Percentiles rank a stretch among this genome's conserved stretches.
phyloP scores from a whole-genome alignment of 2,888 invertebrate genomes.

The Ochropleura leucogaster region DNA sequence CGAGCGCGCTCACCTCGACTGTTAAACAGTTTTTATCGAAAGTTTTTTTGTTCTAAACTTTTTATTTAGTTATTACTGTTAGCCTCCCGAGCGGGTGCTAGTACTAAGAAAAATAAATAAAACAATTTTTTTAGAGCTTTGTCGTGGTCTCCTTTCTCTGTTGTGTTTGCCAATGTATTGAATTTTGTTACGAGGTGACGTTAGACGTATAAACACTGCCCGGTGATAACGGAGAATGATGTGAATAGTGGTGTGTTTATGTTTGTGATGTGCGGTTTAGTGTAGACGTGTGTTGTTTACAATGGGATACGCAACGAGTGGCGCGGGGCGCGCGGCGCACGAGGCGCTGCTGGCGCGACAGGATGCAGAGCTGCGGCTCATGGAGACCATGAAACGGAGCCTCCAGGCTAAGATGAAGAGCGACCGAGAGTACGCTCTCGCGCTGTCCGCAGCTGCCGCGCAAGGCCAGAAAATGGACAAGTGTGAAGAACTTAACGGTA shows the following conservation, averaged over 20 bases:
- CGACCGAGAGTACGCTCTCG: slow-evolving; percentile 97
- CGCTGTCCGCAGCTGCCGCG: slow-evolving; percentile 94
- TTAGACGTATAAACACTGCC: slow-evolving; percentile 74
- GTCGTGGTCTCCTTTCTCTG: slow-evolving; percentile 64
- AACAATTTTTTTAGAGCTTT: slow-evolving; percentile 45
- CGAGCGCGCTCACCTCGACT: slow-evolving; percentile 68
- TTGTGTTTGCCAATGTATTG: slow-evolving; percentile 71
- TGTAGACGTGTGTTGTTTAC: slow-evolving; percentile 78
- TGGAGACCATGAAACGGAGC: slow-evolving; percentile 97
- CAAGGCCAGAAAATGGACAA: slow-evolving; percentile 96
- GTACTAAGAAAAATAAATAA: slow-evolving; percentile 65
- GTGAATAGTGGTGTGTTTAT: slow-evolving; percentile 88
- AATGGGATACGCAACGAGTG: slow-evolving; percentile 96
- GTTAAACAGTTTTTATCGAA: slow-evolving; percentile 70
- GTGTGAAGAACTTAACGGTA: slow-evolving; percentile 93
- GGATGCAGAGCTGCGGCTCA: slow-evolving; percentile 97
- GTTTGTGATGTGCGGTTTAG: slow-evolving; percentile 82
- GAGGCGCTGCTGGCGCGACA: slow-evolving; percentile 97
- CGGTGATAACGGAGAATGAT: slow-evolving; percentile 85
- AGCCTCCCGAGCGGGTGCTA: slow-evolving; percentile 62
- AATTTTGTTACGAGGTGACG: slow-evolving; percentile 73
- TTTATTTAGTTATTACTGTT: slow-evolving; percentile 70
- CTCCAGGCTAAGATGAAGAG: slow-evolving; percentile 96
- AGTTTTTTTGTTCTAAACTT: slow-evolving; percentile 73
- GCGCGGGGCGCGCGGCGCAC: slow-evolving; percentile 97